Conservation (phyloP, 2,888 invertebrate species). For the Stramonita haemastoma region DNA sequence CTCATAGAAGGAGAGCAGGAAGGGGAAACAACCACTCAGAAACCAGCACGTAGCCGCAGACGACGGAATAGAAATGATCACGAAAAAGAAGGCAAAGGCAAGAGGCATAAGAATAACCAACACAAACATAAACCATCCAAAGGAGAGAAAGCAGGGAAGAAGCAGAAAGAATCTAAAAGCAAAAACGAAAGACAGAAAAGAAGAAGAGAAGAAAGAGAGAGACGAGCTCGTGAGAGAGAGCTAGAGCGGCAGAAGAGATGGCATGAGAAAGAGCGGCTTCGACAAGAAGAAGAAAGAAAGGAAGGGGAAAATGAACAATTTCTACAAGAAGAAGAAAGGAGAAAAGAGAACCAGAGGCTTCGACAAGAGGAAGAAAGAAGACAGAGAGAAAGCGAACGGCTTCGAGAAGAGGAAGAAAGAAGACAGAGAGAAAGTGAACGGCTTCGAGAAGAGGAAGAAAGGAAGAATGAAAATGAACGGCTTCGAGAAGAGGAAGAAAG, state of each 20-base stretch:
- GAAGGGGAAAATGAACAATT: neutral
- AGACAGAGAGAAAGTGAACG: no score
- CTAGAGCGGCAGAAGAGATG: neutral
- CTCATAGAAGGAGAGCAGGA: constrained; percentile 4
- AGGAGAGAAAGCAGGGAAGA: neutral
- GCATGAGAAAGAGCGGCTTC: neutral
- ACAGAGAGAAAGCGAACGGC: neutral
- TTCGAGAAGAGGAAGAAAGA: neutral
- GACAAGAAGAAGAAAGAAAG: neutral
- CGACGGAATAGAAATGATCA: constrained; percentile 28
- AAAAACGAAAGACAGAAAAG: neutral
- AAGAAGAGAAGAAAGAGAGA: constrained; percentile 1
- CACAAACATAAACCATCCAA: neutral
- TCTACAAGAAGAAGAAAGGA: neutral
- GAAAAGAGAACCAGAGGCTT: neutral
- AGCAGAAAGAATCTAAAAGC: neutral
- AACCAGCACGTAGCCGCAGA: neutral
- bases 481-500: neutral
- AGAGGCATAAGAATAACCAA: neutral
- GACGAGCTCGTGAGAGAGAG: constrained; percentile 11
- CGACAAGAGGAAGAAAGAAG: neutral
- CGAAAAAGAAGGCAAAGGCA: constrained; percentile 6
- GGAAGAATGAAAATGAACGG: neutral
- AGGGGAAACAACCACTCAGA: neutral
- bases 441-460: no score